phyloP scores from a whole-genome alignment of 2,113 vertebrate species.

The Embiotoca jacksoni region DNA sequence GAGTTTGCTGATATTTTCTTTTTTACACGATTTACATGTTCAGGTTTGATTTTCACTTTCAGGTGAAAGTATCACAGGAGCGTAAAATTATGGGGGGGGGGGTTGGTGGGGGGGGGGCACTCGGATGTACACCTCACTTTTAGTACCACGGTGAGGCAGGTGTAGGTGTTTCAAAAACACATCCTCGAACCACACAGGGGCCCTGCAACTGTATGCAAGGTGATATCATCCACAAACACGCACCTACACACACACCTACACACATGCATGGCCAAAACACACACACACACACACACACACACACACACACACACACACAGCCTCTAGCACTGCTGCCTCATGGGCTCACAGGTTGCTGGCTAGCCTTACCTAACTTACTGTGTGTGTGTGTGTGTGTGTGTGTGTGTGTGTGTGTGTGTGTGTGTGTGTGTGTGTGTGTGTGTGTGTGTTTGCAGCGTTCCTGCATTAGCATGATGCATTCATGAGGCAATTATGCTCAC shows the following conservation, averaged over 20 bases:
- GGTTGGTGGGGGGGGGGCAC: conserved; percentile 26
- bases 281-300: conserved; percentile 30
- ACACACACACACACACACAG: conserved; percentile 19
- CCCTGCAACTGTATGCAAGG: conserved; percentile 55
- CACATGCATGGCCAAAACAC: conserved; percentile 19
- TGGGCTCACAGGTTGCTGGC: too few species aligned
- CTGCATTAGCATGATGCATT: conserved; percentile 67
- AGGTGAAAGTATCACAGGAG: conserved; percentile 17
- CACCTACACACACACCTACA: conserved; percentile 69
- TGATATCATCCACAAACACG: conserved; percentile 71
- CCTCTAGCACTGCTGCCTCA: too few species aligned
- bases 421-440: too few species aligned
- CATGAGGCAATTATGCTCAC: conserved; percentile 62
- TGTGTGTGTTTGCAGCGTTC: conserved; percentile 54
- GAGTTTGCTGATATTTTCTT: not conserved
- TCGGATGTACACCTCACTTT: conserved; percentile 25
- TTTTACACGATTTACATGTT: not conserved
- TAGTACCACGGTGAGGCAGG: conserved; percentile 42
- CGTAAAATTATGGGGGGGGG: conserved; percentile 15
- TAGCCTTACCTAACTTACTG: too few species aligned
- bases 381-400: too few species aligned
- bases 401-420: too few species aligned
- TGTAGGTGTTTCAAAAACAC: conserved; percentile 63
- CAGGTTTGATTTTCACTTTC: conserved; percentile 22
- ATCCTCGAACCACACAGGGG: conserved; percentile 47